Base-by-base conservation (phyloP, 2,113 vertebrate species). In the Elgaria multicarinata region DNA sequence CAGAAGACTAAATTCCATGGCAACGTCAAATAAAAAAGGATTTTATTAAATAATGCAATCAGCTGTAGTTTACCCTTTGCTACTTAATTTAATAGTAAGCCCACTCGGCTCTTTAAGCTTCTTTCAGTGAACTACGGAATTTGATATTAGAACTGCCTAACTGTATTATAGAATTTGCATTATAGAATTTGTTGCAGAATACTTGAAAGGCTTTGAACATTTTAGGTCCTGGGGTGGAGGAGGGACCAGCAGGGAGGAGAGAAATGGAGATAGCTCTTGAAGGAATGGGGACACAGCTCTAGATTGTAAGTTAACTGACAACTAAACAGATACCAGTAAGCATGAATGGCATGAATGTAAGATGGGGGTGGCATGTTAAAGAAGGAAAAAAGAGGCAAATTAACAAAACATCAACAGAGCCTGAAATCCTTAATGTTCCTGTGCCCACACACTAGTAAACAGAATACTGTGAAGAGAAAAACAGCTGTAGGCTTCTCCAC, bases 11-110 rank as follows among this genome's bases (percentile, higher is more conserved):
- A 24, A 44, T 83, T 69, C 55, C 9, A 1, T 87, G 42, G 31
- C 87, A 93, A 24, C 62, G 44, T 71, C 87, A 89, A n/a, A 1
- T 87, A 89, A 64, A 86, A 7, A 13, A 3, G 80, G 8, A 86
- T 58, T 71, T 78, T 93, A 62, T 78, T 66, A 82, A 69, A 44
- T 44, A 91, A 90, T 6, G 10, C 1, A 89, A 53, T 22, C 22
- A 42, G 46, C 71, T 46, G 20, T 20, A 67, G 20, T 89, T 85
- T 46, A 33, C 16, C 50, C 12, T 89, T 42, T 87, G 83, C 53
- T 89, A 5, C 66, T 91, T 79, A 81, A 87, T 90, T 33, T n/a
- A 86, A 88, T 26, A 92, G 16, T 4, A 6, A 67, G 44, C 0
- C 67, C 75, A 39, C 58, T 64, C 62, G 55, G 13, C 18, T 7